These are phyloP conservation scores for Drosophila leonis DNA, from an alignment of 2,888 invertebrate species.

Conservation along the genomic window DNA sequence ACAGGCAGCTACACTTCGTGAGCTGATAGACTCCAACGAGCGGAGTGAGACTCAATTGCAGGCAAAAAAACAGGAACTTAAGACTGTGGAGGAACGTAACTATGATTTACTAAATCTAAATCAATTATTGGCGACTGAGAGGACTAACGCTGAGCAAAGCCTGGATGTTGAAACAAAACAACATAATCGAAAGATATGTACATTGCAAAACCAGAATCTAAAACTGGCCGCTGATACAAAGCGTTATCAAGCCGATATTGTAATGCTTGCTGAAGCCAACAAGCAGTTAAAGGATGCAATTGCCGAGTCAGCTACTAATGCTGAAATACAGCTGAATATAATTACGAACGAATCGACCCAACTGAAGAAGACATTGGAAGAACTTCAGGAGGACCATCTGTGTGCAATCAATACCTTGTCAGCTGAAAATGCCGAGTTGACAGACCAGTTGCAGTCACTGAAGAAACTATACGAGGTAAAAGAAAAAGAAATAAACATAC, in stretches of 20 bases:
- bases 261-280: conserved; percentile 7
- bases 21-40: background rate
- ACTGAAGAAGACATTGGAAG: background rate
- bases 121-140: background rate
- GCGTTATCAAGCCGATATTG: background rate
- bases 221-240: background rate
- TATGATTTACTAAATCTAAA: conserved; percentile 7
- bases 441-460: background rate
- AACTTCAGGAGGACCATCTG: background rate
- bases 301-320: background rate
- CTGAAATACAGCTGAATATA: background rate
- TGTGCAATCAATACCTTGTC: background rate
- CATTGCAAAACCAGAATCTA: background rate
- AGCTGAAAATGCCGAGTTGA: background rate
- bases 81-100: background rate
- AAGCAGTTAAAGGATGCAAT: background rate
- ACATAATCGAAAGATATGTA: conserved; percentile 3
- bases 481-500: background rate
- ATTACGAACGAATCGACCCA: background rate
- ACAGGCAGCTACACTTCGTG: background rate
- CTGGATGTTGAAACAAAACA: background rate
- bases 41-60: background rate
- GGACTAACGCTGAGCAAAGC: background rate
- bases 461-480: conserved; percentile 23
- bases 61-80: too few species aligned